These are phyloP conservation scores for Coregonus suidteri DNA, from an alignment of 2,797 vertebrate genomes.

Conservation along the genomic window DNA sequence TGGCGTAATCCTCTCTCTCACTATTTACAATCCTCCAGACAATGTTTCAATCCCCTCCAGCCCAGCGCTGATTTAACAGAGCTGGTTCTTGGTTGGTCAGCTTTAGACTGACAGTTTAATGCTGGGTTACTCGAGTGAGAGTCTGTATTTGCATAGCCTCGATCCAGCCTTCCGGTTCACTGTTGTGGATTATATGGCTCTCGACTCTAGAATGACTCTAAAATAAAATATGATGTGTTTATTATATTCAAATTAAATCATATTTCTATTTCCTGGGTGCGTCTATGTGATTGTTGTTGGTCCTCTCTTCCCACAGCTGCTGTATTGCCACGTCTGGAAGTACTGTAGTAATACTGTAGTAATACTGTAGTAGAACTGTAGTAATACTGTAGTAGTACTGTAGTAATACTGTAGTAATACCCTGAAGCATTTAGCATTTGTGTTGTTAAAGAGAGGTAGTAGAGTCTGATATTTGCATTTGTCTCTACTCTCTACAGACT, in stretches of 20 bases:
- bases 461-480: not conserved
- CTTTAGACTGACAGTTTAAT: not conserved
- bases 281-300: too few species aligned
- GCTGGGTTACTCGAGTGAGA: not conserved
- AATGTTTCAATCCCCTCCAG: constrained; percentile 58
- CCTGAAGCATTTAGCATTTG: too few species aligned
- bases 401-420: too few species aligned
- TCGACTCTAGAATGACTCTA: not conserved
- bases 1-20: constrained; percentile 67
- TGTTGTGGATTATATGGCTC: not conserved
- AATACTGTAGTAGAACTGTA: too few species aligned
- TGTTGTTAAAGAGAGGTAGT: not conserved
- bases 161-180: not conserved
- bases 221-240: not conserved
- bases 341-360: too few species aligned
- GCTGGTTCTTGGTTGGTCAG: not conserved
- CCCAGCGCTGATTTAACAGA: not conserved
- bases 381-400: too few species aligned
- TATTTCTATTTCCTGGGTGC: too few species aligned
- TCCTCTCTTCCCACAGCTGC: too few species aligned
- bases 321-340: too few species aligned
- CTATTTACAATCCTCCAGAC: constrained; percentile 66
- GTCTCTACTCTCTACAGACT: constrained; percentile 52
- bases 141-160: not conserved
- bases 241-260: too few species aligned